Conservation (phyloP, 2,113 vertebrate genomes). For the Ammospiza nelsoni region DNA sequence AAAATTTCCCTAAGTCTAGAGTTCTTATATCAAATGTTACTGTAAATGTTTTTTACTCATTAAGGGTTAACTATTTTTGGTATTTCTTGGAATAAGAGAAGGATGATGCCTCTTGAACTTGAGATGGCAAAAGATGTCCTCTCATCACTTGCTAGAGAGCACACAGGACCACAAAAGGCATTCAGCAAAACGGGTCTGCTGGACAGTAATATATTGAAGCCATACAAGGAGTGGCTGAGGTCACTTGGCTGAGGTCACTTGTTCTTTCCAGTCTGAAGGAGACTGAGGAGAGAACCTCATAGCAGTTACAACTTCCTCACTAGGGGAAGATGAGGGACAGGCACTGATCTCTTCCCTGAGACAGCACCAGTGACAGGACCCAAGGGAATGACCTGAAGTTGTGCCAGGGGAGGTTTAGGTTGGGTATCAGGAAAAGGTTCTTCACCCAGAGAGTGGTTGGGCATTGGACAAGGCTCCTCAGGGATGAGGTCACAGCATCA, state of each 20-base stretch:
- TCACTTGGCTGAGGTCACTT: background rate
- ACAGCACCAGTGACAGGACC: background rate
- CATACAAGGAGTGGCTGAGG: too few relatives aligned
- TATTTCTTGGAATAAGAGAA: background rate
- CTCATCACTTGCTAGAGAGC: background rate
- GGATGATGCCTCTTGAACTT: background rate
- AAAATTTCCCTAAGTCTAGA: background rate
- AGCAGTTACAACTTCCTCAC: background rate
- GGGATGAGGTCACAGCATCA: background rate
- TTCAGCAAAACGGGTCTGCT: background rate
- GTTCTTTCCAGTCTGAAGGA: background rate
- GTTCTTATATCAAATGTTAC: background rate
- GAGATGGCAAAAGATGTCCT: background rate
- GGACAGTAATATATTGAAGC: background rate
- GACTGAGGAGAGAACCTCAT: background rate
- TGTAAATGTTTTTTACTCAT: background rate
- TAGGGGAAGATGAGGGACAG: background rate
- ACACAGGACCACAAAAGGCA: accelerated
- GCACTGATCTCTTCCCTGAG: background rate
- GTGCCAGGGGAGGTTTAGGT: background rate
- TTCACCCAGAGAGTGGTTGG: accelerated
- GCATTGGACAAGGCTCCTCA: background rate
- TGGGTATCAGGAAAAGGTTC: background rate
- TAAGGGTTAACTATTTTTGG: background rate
- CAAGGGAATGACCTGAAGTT: background rate